Conservation (phyloP, 2,888 invertebrate genomes). For the Ceraclea dissimilis region DNA sequence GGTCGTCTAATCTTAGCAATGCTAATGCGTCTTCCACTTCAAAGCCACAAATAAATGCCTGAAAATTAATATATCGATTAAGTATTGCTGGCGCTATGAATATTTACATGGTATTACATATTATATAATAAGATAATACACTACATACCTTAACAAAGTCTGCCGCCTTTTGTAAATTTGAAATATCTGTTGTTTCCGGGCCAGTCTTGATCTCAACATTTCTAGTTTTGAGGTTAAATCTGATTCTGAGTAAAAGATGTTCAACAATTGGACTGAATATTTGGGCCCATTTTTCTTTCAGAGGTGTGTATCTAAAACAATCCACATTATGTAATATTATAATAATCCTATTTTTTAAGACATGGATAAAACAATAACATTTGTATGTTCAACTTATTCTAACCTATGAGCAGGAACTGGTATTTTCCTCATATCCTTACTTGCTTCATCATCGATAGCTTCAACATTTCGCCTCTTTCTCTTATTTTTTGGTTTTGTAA, state of each 20-base stretch:
- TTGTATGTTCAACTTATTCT: too few species aligned
- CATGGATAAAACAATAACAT: background rate
- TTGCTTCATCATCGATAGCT: slow-evolving; percentile 40
- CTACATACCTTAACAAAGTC: slow-evolving; percentile 78
- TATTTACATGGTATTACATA: background rate
- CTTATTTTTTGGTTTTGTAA: slow-evolving; percentile 42
- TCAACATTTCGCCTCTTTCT: slow-evolving; percentile 35
- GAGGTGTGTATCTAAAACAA: slow-evolving; percentile 68
- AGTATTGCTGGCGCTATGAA: background rate
- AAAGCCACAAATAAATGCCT: slow-evolving; percentile 92
- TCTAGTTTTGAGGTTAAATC: slow-evolving; percentile 86
- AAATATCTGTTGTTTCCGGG: slow-evolving; percentile 73
- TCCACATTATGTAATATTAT: too few species aligned
- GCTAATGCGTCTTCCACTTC: slow-evolving; percentile 96
- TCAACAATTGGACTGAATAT: slow-evolving; percentile 96
- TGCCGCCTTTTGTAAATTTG: slow-evolving; percentile 91
- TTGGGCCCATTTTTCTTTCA: slow-evolving; percentile 96
- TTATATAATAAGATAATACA: background rate
- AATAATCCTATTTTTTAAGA: background rate
- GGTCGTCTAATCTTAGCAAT: slow-evolving; percentile 86
- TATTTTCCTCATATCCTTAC: slow-evolving; percentile 61
- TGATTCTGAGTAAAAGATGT: slow-evolving; percentile 85
- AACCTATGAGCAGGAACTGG: slow-evolving; percentile 84
- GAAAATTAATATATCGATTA: slow-evolving; percentile 22
- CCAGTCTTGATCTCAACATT: slow-evolving; percentile 81